phyloP scores from a whole-genome alignment of 1,140 invertebrate genomes.

The Mylabris phalerata region DNA sequence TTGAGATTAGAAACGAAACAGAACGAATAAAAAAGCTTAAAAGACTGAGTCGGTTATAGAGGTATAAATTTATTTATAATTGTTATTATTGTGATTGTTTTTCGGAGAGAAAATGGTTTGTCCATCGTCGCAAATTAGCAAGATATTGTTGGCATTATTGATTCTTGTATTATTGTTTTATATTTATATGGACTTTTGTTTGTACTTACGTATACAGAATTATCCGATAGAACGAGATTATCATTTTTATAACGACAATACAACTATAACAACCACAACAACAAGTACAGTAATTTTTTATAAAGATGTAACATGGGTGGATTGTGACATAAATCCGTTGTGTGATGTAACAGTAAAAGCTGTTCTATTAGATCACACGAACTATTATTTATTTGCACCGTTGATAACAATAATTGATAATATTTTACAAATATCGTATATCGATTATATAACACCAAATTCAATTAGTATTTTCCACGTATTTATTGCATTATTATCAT shows the following conservation, averaged over 20 bases:
- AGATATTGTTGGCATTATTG: conserved; percentile 46
- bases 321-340: conserved; percentile 62
- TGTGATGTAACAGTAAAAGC: conserved; percentile 70
- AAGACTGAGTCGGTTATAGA: no score
- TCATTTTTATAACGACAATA: conserved; percentile 4
- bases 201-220: conserved; percentile 54
- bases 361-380: conserved; percentile 65
- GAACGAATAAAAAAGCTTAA: no score
- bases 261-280: conserved; percentile 9
- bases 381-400: conserved; percentile 69
- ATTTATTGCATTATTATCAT: conserved; percentile 59
- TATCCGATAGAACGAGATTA: conserved; percentile 44
- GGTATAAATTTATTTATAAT: no score
- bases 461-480: conserved; percentile 70
- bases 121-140: conserved; percentile 52
- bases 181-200: conserved; percentile 52
- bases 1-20: no score
- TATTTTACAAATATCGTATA: conserved; percentile 54
- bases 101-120: conserved; percentile 46
- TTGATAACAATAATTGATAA: conserved; percentile 58
- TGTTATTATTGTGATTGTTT: no score
- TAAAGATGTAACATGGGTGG: conserved; percentile 51
- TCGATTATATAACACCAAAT: conserved; percentile 64
- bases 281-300: conserved; percentile 34
- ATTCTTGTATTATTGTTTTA: conserved; percentile 50